These are phyloP conservation scores for Oikopleura vanhoeffeni DNA, from an alignment of 23 tunicate species.

Conservation along the genomic window DNA sequence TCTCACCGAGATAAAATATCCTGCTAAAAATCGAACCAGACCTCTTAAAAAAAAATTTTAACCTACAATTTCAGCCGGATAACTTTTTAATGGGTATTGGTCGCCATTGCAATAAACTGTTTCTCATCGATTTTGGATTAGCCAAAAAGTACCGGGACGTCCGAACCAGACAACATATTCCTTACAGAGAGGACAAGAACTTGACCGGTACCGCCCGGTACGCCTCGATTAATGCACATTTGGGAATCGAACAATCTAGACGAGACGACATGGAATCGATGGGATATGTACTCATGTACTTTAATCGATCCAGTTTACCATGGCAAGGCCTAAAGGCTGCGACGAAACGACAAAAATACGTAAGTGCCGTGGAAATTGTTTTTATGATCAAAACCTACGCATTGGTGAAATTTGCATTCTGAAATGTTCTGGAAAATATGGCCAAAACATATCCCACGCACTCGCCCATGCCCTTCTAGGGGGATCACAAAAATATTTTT, in stretches of 20 bases:
- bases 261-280: slow-evolving; percentile 30
- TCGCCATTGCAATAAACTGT: slow-evolving; percentile 27
- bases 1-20: no score
- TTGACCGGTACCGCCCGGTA: slow-evolving; percentile 26
- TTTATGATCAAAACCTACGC: no score
- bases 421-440: no score
- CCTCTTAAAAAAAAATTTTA: no score
- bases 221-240: slow-evolving; percentile 26
- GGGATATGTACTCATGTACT: slow-evolving; percentile 27
- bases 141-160: slow-evolving; percentile 27
- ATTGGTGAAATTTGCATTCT: no score
- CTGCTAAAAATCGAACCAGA: no score
- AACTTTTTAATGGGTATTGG: slow-evolving; percentile 29
- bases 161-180: slow-evolving; percentile 25
- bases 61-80: slow-evolving; percentile 15
- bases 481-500: no score
- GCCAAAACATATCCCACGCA: no score
- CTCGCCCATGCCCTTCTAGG: no score
- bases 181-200: slow-evolving; percentile 26
- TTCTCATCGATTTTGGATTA: slow-evolving; percentile 24
- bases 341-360: slow-evolving; percentile 27
- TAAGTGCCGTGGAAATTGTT: no score
- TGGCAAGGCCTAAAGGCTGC: slow-evolving; percentile 33
- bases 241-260: slow-evolving; percentile 26
- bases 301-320: slow-evolving; percentile 51